Evolutionary conservation across 2,888 invertebrate species (phyloP).

Genomic region (Acronicta alni): DNA sequence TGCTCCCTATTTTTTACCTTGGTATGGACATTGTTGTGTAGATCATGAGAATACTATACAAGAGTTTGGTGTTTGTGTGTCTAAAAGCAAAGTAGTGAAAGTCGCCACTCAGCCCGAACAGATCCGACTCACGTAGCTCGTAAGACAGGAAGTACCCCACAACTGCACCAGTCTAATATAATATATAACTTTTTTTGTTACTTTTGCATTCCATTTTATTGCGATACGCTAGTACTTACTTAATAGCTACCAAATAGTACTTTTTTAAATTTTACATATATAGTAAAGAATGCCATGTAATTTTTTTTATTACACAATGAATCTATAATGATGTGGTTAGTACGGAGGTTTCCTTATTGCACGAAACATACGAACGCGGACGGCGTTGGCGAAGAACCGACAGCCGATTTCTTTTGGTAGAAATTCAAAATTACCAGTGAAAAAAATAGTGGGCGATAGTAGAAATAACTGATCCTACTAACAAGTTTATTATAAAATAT

Average conservation of each 20-base stretch:
- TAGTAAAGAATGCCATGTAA: slow-evolving; percentile 81
- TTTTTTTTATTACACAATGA: slow-evolving; percentile 78
- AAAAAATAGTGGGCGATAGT: not conserved
- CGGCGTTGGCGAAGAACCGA: slow-evolving; percentile 10
- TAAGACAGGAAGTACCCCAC: slow-evolving; percentile 46
- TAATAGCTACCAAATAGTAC: slow-evolving; percentile 84
- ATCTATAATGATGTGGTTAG: slow-evolving; percentile 40
- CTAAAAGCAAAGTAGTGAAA: slow-evolving; percentile 39
- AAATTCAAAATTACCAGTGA: not conserved
- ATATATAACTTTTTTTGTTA: slow-evolving; percentile 65
- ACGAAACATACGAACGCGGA: slow-evolving; percentile 38
- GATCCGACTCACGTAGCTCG: slow-evolving; percentile 53
- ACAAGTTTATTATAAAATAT: not conserved
- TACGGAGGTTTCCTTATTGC: slow-evolving; percentile 52
- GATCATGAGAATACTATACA: too few relatives aligned
- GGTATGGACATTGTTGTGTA: too few relatives aligned
- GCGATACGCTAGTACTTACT: slow-evolving; percentile 79
- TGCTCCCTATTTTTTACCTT: too few relatives aligned
- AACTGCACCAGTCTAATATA: slow-evolving; percentile 70
- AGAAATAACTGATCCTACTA: slow-evolving; percentile 2
- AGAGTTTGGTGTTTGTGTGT: too few relatives aligned
- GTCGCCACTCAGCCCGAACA: slow-evolving; percentile 28
- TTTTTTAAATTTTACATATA: slow-evolving; percentile 80
- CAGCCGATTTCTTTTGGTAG: not conserved
- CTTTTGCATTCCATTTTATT: slow-evolving; percentile 66